A percentile compares a stretch with the other conserved stretches of the same genome.
These are phyloP conservation scores for Miltochrista miniata DNA, from an alignment of 2,888 invertebrate genomes.

Conservation along the genomic window DNA sequence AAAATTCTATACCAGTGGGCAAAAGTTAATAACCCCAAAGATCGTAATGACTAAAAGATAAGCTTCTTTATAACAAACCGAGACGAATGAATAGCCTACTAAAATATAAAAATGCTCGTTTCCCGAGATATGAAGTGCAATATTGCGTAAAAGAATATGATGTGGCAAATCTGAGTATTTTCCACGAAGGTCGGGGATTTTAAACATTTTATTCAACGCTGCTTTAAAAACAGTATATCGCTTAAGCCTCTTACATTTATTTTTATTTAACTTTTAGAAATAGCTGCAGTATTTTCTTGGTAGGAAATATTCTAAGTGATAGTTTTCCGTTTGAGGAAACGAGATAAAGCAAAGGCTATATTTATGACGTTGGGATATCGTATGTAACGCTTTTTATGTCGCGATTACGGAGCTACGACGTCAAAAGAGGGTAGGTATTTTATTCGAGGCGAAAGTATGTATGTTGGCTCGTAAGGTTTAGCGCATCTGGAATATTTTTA, in stretches of 20 bases:
- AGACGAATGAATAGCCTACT: slow-evolving; percentile 5
- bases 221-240: slow-evolving; percentile 27
- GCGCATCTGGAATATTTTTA: background rate
- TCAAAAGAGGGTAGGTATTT: background rate
- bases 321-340: background rate
- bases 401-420: background rate
- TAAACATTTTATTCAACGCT: slow-evolving; percentile 20
- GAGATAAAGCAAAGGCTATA: slow-evolving; percentile 1
- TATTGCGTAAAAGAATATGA: slow-evolving; percentile 30
- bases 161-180: slow-evolving; percentile 19
- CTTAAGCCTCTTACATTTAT: slow-evolving; percentile 28
- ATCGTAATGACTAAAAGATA: background rate
- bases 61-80: background rate
- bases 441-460: background rate
- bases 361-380: slow-evolving; percentile 1
- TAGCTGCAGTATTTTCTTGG: slow-evolving; percentile 4
- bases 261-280: slow-evolving; percentile 12
- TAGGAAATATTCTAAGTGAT: slow-evolving; percentile 9
- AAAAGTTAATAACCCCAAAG: background rate
- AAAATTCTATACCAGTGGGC: background rate
- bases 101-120: slow-evolving; percentile 25
- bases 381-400: slow-evolving; percentile 1
- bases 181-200: slow-evolving; percentile 17
- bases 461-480: background rate
- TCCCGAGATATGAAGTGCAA: slow-evolving; percentile 26